These are phyloP conservation scores for Chrysolina haemoptera DNA, from an alignment of 2,888 invertebrate species.

Conservation along the genomic window DNA sequence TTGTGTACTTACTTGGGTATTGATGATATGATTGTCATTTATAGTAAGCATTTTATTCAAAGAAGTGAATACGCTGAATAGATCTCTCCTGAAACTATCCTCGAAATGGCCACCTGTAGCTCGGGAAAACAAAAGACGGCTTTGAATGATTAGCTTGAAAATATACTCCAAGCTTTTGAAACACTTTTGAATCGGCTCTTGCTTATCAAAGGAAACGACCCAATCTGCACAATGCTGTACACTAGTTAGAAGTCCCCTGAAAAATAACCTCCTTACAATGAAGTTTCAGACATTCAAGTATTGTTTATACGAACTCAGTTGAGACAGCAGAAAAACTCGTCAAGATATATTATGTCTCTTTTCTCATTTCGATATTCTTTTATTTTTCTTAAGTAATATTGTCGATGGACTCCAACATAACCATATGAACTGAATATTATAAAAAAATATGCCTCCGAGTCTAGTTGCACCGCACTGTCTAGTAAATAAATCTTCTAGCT, in stretches of 20 bases:
- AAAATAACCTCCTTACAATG: not conserved
- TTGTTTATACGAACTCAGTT: too few relatives aligned
- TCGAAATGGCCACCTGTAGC: slow-evolving; percentile 92
- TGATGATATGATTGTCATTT: slow-evolving; percentile 81
- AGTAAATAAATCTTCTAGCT: too few relatives aligned
- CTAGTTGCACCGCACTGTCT: too few relatives aligned
- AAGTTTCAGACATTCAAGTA: not conserved
- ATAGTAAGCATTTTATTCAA: slow-evolving; percentile 84
- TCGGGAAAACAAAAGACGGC: slow-evolving; percentile 85
- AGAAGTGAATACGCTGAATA: slow-evolving; percentile 85
- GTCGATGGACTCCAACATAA: too few relatives aligned
- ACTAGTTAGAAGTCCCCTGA: slow-evolving; percentile 87
- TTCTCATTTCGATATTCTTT: too few relatives aligned
- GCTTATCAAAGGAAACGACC: slow-evolving; percentile 88
- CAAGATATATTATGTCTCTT: too few relatives aligned
- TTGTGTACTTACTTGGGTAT: slow-evolving; percentile 76
- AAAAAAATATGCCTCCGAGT: too few relatives aligned
- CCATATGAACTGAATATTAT: too few relatives aligned
- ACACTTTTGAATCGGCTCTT: slow-evolving; percentile 91
- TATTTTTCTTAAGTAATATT: too few relatives aligned
- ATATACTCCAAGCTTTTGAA: slow-evolving; percentile 93
- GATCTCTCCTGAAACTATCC: slow-evolving; percentile 87
- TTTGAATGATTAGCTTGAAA: slow-evolving; percentile 93
- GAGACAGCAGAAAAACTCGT: too few relatives aligned
- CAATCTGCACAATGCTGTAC: slow-evolving; percentile 92